Evolutionary conservation across 2,888 invertebrate genomes (phyloP), one percentile per base, ranked within the genome.

Genomic region (Labia minor): DNA sequence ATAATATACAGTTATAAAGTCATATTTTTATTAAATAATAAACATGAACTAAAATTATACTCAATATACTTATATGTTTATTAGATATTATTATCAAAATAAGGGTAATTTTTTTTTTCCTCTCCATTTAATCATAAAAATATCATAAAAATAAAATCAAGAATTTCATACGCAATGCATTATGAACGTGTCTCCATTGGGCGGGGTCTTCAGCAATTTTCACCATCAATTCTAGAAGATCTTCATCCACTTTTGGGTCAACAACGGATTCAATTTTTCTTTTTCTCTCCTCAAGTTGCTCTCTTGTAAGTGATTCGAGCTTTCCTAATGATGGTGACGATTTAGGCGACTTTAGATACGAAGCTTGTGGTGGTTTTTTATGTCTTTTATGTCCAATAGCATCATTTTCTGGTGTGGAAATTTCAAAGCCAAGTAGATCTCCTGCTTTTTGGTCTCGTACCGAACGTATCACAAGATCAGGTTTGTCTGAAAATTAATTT

Each of bases 111-210:
- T n/a, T n/a, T n/a, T n/a, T n/a, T n/a, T n/a, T n/a, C n/a, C n/a
- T n/a, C n/a, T n/a, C n/a, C n/a, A n/a, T n/a, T n/a, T n/a, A n/a
- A n/a, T n/a, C n/a, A n/a, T n/a, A n/a, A n/a, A n/a, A n/a, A n/a
- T n/a, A n/a, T n/a, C n/a, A n/a, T n/a, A n/a, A n/a, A n/a, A n/a
- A n/a, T n/a, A n/a, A n/a, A n/a, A n/a, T n/a, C n/a, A n/a, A n/a
- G n/a, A n/a, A n/a, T n/a, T 37, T 16, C 77, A 76, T 73, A 77
- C 77, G 71, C 65, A 76, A 72, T 66, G 75, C 70, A 63, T 73
- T 72, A 68, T 75, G 75, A 67, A 74, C 71, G 33, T 72, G 73
- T 37, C 74, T 71, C 75, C 75, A 74, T 65, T 72, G 71, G 21
- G 69, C 68, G 65, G 75, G 75, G 71, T 76, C 72, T 70, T 75